Conservation (phyloP, 2,113 vertebrate genomes). For the Lophochroa leadbeateri region DNA sequence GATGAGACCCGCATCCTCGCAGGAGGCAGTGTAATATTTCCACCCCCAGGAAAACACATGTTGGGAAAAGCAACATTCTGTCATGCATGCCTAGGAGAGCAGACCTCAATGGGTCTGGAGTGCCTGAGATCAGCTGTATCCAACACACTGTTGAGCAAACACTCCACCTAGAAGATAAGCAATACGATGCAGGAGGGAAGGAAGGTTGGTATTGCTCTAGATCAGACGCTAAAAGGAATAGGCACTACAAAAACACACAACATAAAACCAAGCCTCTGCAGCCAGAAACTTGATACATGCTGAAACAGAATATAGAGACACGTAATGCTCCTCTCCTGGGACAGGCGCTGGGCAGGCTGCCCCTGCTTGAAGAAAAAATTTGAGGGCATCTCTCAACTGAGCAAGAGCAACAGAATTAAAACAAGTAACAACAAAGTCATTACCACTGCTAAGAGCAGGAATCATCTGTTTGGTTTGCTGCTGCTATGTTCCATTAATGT, state of each 20-base stretch:
- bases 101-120: not conserved
- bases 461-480: not conserved
- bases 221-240: not conserved
- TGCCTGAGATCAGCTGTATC: not conserved
- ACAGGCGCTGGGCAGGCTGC: not conserved
- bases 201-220: not conserved
- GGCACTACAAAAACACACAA: not conserved
- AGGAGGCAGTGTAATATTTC: accelerated
- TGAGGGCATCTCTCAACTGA: not conserved
- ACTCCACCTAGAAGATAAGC: constrained; percentile 5
- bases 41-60: not conserved
- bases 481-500: not conserved
- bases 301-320: not conserved
- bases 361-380: not conserved
- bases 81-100: accelerated
- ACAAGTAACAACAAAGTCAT: not conserved
- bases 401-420: not conserved
- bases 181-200: not conserved
- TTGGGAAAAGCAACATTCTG: not conserved
- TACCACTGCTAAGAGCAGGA: not conserved
- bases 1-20: accelerated
- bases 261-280: not conserved
- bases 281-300: not conserved
- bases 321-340: not conserved
- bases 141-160: not conserved